Percentiles rank a stretch among this genome's conserved stretches.
phyloP scores from a whole-genome alignment of 2,113 vertebrate genomes.

The Arothron firmamentum region DNA sequence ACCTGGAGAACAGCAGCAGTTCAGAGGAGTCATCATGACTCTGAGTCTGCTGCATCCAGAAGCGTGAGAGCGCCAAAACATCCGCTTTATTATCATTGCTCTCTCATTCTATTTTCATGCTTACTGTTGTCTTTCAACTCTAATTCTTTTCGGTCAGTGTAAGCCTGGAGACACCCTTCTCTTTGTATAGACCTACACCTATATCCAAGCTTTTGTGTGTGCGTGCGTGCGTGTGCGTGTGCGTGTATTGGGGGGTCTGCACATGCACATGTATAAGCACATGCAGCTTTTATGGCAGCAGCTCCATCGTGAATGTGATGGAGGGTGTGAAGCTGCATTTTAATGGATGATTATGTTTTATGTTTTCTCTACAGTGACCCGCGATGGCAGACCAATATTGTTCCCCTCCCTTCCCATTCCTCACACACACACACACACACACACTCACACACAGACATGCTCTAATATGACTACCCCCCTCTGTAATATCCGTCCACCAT shows the following conservation, averaged over 20 bases:
- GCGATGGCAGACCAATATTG: slow-evolving; percentile 58
- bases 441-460: slow-evolving; percentile 12
- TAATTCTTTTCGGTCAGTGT: no score
- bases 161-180: slow-evolving; percentile 3
- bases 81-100: no score
- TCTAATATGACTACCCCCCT: slow-evolving; percentile 28
- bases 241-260: slow-evolving; percentile 5
- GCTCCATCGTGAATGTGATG: slow-evolving; percentile 57
- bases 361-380: slow-evolving; percentile 70
- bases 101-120: no score
- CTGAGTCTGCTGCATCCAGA: no score
- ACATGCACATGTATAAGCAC: slow-evolving; percentile 24
- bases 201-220: slow-evolving; percentile 36
- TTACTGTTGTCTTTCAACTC: no score
- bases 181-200: slow-evolving; percentile 32
- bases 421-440: slow-evolving; percentile 11
- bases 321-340: slow-evolving; percentile 76
- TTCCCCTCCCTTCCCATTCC: slow-evolving; percentile 30
- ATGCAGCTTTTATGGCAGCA: slow-evolving; percentile 57
- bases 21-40: no score
- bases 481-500: slow-evolving; percentile 43
- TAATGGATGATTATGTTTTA: slow-evolving; percentile 75
- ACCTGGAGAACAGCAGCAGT: no score
- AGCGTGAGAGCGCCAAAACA: no score
- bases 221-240: slow-evolving; percentile 10